phyloP scores from a whole-genome alignment of 1,140 invertebrate genomes.

The Harlomillsia oculata region DNA sequence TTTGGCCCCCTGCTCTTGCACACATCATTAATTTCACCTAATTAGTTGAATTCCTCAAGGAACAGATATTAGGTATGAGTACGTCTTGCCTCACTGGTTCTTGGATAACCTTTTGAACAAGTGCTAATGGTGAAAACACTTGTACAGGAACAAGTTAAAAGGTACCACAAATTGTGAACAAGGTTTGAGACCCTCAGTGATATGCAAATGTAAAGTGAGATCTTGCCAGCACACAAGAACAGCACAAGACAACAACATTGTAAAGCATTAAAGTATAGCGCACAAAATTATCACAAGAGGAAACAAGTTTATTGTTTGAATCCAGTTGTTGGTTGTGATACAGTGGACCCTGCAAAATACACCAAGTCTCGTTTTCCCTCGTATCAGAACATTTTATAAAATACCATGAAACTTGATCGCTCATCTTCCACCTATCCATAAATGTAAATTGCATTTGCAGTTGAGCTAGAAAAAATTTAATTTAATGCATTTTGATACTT shows the following conservation, averaged over 20 bases:
- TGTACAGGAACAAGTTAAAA: no score
- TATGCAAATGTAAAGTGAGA: neutral
- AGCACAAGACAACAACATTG: neutral
- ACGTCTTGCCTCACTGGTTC: neutral
- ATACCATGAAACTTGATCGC: conserved; percentile 1
- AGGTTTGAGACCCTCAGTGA: no score
- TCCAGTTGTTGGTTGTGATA: conserved; percentile 2
- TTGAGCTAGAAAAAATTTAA: no score
- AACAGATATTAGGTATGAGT: conserved; percentile 15
- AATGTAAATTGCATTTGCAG: conserved; percentile 23
- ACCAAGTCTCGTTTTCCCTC: no score
- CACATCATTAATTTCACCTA: conserved; percentile 8
- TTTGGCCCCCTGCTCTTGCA: neutral
- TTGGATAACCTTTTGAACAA: neutral
- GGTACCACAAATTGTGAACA: no score
- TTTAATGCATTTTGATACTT: no score
- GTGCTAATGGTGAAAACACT: no score
- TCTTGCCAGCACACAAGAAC: neutral
- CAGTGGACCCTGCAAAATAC: no score
- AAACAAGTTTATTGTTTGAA: conserved; percentile 9
- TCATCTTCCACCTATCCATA: conserved; percentile 9
- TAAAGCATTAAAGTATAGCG: no score
- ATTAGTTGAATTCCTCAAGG: conserved; percentile 8
- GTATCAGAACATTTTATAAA: no score
- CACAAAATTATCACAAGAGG: no score